Base-by-base conservation (phyloP, 2,888 invertebrate genomes). In the Cyclophora punctaria region DNA sequence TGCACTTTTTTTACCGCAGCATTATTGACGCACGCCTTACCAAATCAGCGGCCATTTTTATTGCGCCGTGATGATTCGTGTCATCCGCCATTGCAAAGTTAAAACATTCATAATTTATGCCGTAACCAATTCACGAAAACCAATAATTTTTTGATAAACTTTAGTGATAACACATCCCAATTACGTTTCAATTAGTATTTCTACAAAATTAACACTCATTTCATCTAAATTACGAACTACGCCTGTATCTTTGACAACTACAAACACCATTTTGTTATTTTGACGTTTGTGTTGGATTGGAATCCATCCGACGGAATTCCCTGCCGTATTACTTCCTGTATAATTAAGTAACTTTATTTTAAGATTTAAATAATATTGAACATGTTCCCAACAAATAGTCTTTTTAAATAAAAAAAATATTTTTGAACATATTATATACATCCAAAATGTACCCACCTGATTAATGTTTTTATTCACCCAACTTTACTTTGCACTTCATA, bases 41-140 rank as follows among this genome's bases (percentile, higher is more conserved):
- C 88, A 75, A 78, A 74, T 77, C 65, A 84, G 84, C 87, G 87
- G 87, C 88, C 88, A 88, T 88, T 80, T 88, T 88, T 86, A 87
- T 88, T 88, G 85, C 86, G 86, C 85, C 83, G 83, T 79, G 86
- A 83, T 81, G 85, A 81, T 83, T 88, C 86, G 86, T 88, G 88
- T 86, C 87, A 87, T 85, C 88, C 88, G 88, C 88, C 88, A 88
- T 88, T 88, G 83, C 72, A 79, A 79, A 78, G 73, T 71, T 59
- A 71, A 51, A 82, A 81, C 71, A 66, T 73, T 72, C 65, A 58
- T 67, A 66, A 66, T 72, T 74, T 52, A 69, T 70, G 66, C 66
- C 67, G 66, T 66, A 71, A 72, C 60, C 71, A 67, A 52, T 69
- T 66, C 85, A 80, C 85, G 72, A 63, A 53, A 64, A 69, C 67